Percentiles rank a stretch among this genome's conserved stretches.
phyloP scores from a whole-genome alignment of 2,113 vertebrate genomes.

The Paracanthobrama guichenoti region DNA sequence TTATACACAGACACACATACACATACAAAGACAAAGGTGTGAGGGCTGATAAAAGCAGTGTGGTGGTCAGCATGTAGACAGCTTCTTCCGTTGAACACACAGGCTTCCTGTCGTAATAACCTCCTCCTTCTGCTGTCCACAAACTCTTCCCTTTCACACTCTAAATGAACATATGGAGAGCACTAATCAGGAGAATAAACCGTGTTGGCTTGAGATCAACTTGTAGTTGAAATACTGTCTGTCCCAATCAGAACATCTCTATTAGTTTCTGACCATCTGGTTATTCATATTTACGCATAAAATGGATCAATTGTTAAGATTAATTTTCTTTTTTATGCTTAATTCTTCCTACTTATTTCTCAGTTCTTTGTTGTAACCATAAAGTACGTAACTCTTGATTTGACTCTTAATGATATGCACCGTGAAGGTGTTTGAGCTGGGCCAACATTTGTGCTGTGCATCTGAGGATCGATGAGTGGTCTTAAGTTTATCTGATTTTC shows the following conservation, averaged over 20 bases:
- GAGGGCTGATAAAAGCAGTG: slow-evolving; percentile 39
- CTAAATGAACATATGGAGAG: slow-evolving; percentile 8
- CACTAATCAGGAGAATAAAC: slow-evolving; percentile 12
- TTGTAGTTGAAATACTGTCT: not conserved
- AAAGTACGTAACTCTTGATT: slow-evolving; percentile 54
- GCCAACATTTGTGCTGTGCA: slow-evolving; percentile 76
- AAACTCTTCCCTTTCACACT: not conserved
- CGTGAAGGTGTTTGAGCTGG: slow-evolving; percentile 55
- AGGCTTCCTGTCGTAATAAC: slow-evolving; percentile 30
- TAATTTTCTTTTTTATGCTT: not conserved
- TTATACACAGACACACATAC: not conserved
- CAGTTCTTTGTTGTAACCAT: not conserved
- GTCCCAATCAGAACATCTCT: not conserved
- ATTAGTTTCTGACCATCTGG: slow-evolving; percentile 28
- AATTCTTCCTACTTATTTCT: not conserved
- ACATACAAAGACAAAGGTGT: slow-evolving; percentile 33
- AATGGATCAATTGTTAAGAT: not conserved
- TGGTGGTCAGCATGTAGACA: slow-evolving; percentile 11
- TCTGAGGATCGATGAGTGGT: slow-evolving; percentile 75
- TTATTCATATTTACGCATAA: not conserved
- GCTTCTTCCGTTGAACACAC: slow-evolving; percentile 7
- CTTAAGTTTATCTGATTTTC: slow-evolving; percentile 61
- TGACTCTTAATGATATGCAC: slow-evolving; percentile 70
- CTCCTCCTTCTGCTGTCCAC: slow-evolving; percentile 33
- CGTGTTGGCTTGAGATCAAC: not conserved